Base-by-base conservation (phyloP, 1,140 invertebrate species). In the Colletes gigas region DNA sequence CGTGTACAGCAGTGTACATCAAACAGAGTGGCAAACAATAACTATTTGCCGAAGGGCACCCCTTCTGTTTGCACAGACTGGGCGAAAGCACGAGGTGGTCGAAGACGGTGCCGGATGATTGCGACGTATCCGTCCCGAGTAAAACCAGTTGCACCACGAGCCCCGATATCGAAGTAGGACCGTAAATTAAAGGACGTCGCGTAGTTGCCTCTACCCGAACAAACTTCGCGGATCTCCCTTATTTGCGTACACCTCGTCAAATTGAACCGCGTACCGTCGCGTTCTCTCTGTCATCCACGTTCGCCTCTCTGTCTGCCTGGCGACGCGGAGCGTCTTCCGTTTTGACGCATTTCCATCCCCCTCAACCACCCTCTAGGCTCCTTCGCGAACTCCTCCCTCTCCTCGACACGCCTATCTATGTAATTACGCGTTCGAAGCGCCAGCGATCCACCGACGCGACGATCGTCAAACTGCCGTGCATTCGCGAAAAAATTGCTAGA, bases 231-330 rank as follows among this genome's bases (percentile, higher is more conserved):
- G 86, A 91, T 91, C 85, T 79, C 78, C 89, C 83, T 85, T 92
- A 83, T 93, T 93, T 93, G 88, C 91, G 90, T 92, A 92, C 87
- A 92, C 88, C 91, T 90, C 89, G 91, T 88, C 90, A 92, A 92
- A 92, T 92, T 91, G 88, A 91, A 92, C 88, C 90, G 81, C 59
- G 63, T 30, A 54, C 62, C 78, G 7, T 74, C 30, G 30, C 30
- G 30, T 30, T 30, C 78, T 80, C 71, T 75, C 57, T 68, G 41
- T 21, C 41, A 44, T 63, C 12, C 66, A 72, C 60, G 55, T 39
- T 57, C 70, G 65, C 50, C 19, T 71, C 4, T 50, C 67, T 59
- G 1, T 52, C 14, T 59, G 50, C 17, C 41, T 41, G 12, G 19
- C n/a, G 54, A 21, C 59, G 60, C n/a, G 9, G 63, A 71, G 65